These are phyloP conservation scores for Pammene fasciana DNA, from an alignment of 2,888 invertebrate species.

Conservation along the genomic window DNA sequence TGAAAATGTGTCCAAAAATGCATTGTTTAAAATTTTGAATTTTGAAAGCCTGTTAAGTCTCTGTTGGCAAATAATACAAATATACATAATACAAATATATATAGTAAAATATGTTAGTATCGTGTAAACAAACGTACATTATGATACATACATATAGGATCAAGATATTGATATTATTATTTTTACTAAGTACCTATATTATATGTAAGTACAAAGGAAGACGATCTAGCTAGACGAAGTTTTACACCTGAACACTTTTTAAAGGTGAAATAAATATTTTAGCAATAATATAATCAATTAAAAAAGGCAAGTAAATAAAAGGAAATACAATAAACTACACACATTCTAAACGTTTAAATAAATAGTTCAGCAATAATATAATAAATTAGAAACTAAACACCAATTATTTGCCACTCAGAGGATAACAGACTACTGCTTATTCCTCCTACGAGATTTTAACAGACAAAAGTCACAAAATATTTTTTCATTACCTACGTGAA, in stretches of 20 bases:
- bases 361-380: too few species aligned
- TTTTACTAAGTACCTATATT: background rate
- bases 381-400: constrained; percentile 18
- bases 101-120: too few species aligned
- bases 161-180: background rate
- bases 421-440: constrained; percentile 66
- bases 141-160: constrained; percentile 3
- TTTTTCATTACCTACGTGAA: too few species aligned
- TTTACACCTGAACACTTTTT: constrained; percentile 4
- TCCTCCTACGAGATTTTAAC: constrained; percentile 61
- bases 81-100: constrained; percentile 5
- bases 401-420: constrained; percentile 71
- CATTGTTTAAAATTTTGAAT: constrained; percentile 71
- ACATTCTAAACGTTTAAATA: too few species aligned
- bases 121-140: background rate
- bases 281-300: too few species aligned
- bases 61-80: constrained; percentile 65
- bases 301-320: too few species aligned
- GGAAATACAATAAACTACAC: background rate
- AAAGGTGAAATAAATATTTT: background rate
- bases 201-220: background rate
- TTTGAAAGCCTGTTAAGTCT: constrained; percentile 71
- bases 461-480: constrained; percentile 44
- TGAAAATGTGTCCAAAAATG: constrained; percentile 65
- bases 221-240: background rate